Percentiles rank a stretch among this genome's conserved stretches.
Evolutionary conservation across 2,113 vertebrate species (phyloP).

Genomic region (Takifugu bimaculatus): DNA sequence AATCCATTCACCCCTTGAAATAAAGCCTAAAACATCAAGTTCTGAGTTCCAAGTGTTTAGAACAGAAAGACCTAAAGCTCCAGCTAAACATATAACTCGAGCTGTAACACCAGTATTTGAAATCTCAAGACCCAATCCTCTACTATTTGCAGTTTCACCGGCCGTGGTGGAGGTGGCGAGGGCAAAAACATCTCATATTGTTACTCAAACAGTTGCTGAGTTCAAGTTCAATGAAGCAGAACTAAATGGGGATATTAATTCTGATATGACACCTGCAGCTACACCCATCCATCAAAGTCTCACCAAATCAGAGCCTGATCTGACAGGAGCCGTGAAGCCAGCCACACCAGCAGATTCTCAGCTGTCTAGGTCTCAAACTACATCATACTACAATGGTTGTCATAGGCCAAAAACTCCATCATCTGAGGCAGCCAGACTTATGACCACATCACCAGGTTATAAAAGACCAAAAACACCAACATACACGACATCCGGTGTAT

Average conservation of each 20-base stretch:
- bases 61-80: slow-evolving; percentile 62
- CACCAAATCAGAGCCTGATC: slow-evolving; percentile 41
- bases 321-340: slow-evolving; percentile 10
- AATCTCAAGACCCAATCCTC: slow-evolving; percentile 73
- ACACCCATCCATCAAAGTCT: slow-evolving; percentile 32
- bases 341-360: slow-evolving; percentile 14
- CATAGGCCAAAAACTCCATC: slow-evolving; percentile 62
- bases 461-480: slow-evolving; percentile 66
- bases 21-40: slow-evolving; percentile 54
- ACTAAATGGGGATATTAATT: slow-evolving; percentile 51
- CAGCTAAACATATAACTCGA: slow-evolving; percentile 50
- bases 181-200: slow-evolving; percentile 40
- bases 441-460: slow-evolving; percentile 41
- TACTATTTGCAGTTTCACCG: slow-evolving; percentile 72
- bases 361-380: slow-evolving; percentile 6
- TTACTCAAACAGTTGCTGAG: slow-evolving; percentile 10
- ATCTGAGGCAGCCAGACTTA: slow-evolving; percentile 48
- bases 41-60: slow-evolving; percentile 48
- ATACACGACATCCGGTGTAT: slow-evolving; percentile 31
- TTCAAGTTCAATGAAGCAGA: slow-evolving; percentile 13
- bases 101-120: slow-evolving; percentile 65
- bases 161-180: slow-evolving; percentile 62
- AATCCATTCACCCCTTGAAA: slow-evolving; percentile 34
- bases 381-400: slow-evolving; percentile 5
- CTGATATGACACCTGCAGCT: slow-evolving; percentile 24